phyloP scores from a whole-genome alignment of 2,888 invertebrate genomes.

The Clostera curtula region DNA sequence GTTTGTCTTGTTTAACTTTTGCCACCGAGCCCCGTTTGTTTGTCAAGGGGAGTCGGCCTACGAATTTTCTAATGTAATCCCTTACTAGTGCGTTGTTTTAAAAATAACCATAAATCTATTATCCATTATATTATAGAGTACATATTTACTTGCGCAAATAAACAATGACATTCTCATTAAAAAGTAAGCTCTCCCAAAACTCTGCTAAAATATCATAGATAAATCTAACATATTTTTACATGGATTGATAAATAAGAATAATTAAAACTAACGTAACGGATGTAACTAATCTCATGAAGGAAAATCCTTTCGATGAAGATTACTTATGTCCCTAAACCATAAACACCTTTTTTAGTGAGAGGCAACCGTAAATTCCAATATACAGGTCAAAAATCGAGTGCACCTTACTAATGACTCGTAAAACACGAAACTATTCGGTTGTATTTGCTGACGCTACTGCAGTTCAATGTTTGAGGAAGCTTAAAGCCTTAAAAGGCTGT shows the following conservation, averaged over 20 bases:
- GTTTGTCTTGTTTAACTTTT: slow-evolving; percentile 57
- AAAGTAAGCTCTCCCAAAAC: no score
- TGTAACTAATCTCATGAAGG: no score
- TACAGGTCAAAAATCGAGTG: slow-evolving; percentile 8
- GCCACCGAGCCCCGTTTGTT: slow-evolving; percentile 47
- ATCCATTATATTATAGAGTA: no score
- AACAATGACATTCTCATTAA: no score
- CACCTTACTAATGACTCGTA: slow-evolving; percentile 39
- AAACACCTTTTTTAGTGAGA: no score
- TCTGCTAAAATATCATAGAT: no score
- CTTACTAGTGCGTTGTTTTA: slow-evolving; percentile 5
- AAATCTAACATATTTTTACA: no score
- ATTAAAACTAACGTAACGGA: no score
- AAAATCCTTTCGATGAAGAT: no score
- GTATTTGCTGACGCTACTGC: slow-evolving; percentile 49
- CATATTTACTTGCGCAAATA: no score
- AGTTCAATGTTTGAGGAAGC: slow-evolving; percentile 54
- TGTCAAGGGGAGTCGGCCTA: slow-evolving; percentile 31
- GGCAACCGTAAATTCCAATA: background rate
- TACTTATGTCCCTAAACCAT: no score
- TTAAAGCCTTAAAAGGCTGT: slow-evolving; percentile 58
- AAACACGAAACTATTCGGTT: slow-evolving; percentile 32
- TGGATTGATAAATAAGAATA: no score
- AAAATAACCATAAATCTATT: background rate
- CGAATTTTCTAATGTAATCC: slow-evolving; percentile 25